Conservation (phyloP, 2,113 vertebrate genomes). For the Desmodus rotundus region DNA sequence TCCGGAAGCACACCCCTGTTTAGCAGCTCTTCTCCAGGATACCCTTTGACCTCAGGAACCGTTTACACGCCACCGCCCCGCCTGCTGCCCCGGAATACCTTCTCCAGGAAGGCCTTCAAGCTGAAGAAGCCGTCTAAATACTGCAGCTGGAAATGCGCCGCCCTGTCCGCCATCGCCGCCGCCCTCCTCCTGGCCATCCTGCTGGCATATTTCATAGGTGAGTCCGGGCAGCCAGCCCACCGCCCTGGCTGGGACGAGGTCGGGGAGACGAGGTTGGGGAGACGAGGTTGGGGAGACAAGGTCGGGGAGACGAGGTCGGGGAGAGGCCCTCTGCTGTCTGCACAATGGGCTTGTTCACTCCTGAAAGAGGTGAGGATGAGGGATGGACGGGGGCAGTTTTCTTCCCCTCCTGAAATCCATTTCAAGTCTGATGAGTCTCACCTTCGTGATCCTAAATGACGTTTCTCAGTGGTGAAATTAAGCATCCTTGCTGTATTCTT, state of each 20-base stretch:
- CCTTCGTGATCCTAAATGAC: constrained; percentile 6
- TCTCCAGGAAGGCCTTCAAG: constrained; percentile 98
- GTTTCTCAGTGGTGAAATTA: constrained; percentile 40
- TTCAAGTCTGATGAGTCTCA: constrained; percentile 51
- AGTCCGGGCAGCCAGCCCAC: constrained; percentile 62
- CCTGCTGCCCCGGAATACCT: constrained; percentile 96
- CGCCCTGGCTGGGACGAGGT: neutral
- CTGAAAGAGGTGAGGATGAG: neutral
- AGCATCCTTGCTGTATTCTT: constrained; percentile 3
- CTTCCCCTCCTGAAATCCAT: constrained; percentile 31
- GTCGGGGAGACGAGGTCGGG: neutral
- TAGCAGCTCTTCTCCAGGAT: constrained; percentile 97
- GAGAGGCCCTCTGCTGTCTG: neutral
- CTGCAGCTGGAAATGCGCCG: constrained; percentile 99
- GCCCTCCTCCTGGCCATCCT: constrained; percentile 94
- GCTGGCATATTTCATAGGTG: constrained; percentile 98
- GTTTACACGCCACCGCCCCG: constrained; percentile 98
- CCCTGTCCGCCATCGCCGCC: constrained; percentile 93
- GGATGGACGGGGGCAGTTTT: constrained; percentile 32
- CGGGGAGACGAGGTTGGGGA: neutral
- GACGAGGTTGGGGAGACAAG: neutral
- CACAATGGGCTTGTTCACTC: neutral
- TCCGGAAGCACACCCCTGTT: constrained; percentile 98
- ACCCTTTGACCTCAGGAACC: constrained; percentile 97
- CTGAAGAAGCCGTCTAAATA: constrained; percentile 99